These are phyloP conservation scores for Aldabrachelys gigantea DNA, from an alignment of 2,113 vertebrate genomes.

Conservation along the genomic window DNA sequence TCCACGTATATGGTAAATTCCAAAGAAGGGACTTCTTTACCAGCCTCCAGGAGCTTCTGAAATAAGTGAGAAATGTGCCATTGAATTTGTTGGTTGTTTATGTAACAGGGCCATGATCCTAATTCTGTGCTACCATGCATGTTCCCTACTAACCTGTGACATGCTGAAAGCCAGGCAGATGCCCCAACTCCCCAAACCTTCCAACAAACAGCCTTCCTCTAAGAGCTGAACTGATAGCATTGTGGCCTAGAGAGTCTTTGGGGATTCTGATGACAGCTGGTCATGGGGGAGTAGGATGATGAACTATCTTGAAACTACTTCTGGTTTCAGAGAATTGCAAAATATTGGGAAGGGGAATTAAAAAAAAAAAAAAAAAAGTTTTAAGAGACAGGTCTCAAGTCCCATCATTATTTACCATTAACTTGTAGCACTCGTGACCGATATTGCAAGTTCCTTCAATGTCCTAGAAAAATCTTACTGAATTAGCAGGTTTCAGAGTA, in stretches of 20 bases:
- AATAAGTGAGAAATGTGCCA: background rate
- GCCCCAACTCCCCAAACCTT: background rate
- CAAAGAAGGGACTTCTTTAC: background rate
- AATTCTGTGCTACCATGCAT: background rate
- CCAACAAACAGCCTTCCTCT: background rate
- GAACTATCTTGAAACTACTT: background rate
- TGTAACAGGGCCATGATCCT: background rate
- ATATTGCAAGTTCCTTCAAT: too few species aligned
- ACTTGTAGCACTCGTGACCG: background rate
- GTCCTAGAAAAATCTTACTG: too few species aligned
- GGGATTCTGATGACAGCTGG: background rate
- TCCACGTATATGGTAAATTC: background rate
- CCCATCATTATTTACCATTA: accelerated
- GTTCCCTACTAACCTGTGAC: background rate
- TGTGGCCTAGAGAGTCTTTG: background rate
- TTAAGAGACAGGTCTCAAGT: background rate
- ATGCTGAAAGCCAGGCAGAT: background rate
- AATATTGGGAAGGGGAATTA: background rate
- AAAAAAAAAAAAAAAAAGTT: background rate
- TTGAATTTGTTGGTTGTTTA: background rate
- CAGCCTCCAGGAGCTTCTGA: background rate
- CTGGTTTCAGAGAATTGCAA: background rate
- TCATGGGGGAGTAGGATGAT: background rate
- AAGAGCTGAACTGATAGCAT: background rate
- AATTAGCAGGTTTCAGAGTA: too few species aligned